Percentiles rank a stretch among this genome's conserved stretches.
Conservation (phyloP, 2,113 vertebrate genomes). For the Apodemus speciosus region DNA sequence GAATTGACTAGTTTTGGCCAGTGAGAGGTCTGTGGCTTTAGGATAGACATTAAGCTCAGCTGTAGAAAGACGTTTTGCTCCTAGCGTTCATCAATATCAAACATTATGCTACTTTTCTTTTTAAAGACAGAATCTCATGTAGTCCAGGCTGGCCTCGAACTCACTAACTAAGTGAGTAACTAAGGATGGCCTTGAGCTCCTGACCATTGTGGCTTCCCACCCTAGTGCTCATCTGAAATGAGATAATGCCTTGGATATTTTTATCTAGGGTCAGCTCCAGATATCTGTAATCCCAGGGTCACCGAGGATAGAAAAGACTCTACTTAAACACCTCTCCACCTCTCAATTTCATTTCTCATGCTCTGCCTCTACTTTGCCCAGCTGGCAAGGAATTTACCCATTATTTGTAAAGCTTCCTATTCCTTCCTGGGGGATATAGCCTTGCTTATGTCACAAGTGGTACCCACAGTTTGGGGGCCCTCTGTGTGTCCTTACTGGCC, state of each 20-base stretch:
- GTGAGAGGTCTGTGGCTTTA: background rate
- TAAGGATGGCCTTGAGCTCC: background rate
- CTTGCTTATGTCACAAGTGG: background rate
- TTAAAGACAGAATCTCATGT: background rate
- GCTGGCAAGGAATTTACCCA: background rate
- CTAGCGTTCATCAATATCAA: no score
- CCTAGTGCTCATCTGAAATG: background rate
- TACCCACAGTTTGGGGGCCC: background rate
- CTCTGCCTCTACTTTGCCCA: background rate
- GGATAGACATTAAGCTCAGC: background rate
- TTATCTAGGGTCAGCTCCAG: background rate
- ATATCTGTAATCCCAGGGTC: background rate
- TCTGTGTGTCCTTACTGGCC: background rate
- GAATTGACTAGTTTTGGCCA: background rate
- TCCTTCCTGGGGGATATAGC: background rate
- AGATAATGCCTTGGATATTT: background rate
- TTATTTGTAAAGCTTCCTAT: background rate
- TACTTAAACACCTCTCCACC: background rate
- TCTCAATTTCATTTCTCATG: conserved; percentile 9
- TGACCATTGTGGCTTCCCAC: background rate
- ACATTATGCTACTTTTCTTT: no score
- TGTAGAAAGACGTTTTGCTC: no score
- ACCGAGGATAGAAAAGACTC: background rate
- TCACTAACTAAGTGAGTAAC: background rate
- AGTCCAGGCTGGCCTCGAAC: background rate